These are phyloP conservation scores for Dromaius novaehollandiae DNA, from an alignment of 2,113 vertebrate species.

Conservation along the genomic window DNA sequence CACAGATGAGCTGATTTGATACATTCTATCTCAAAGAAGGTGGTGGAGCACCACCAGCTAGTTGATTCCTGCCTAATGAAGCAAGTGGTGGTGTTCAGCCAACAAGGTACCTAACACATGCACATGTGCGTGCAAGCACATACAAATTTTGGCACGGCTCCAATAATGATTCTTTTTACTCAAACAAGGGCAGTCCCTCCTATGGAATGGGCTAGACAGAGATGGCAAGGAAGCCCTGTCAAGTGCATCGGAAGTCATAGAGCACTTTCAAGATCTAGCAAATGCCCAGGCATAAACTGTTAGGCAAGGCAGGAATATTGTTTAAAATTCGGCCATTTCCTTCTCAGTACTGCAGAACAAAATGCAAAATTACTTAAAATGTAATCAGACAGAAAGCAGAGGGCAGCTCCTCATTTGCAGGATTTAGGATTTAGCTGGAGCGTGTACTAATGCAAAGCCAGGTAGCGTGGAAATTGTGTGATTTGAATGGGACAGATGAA, in stretches of 20 bases:
- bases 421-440: slow-evolving; percentile 9
- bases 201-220: neutral
- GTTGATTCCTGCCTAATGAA: neutral
- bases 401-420: neutral
- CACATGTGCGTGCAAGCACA: no score
- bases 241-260: accelerated
- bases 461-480: slow-evolving; percentile 1
- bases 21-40: neutral
- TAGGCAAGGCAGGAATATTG: neutral
- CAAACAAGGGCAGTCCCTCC: neutral
- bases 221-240: neutral
- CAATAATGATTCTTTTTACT: neutral
- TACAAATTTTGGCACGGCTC: neutral
- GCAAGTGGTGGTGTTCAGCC: neutral
- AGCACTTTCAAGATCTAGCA: neutral
- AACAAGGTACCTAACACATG: neutral
- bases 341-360: neutral
- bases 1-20: neutral
- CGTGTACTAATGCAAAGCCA: neutral
- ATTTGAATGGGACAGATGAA: slow-evolving; percentile 55
- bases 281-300: neutral
- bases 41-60: neutral
- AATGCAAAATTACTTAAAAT: neutral
- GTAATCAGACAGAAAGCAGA: neutral
- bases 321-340: neutral